These are phyloP conservation scores for Donacobius atricapilla DNA, from an alignment of 2,113 vertebrate genomes.

Conservation along the genomic window DNA sequence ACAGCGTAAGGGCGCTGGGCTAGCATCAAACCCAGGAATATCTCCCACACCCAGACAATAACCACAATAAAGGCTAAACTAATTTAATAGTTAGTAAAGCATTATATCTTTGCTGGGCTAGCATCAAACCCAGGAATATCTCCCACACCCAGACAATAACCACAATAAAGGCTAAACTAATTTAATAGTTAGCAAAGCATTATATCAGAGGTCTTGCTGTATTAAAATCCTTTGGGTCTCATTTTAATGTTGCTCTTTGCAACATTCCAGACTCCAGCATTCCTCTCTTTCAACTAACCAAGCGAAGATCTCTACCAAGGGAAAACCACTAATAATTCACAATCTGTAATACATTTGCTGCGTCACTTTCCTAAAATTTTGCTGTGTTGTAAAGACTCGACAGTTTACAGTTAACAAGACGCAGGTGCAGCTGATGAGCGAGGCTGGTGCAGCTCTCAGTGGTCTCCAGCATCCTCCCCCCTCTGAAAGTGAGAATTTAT, in stretches of 20 bases:
- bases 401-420: slow-evolving; percentile 23
- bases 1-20: background rate
- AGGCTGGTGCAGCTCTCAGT: background rate
- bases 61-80: background rate
- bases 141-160: background rate
- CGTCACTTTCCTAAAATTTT: background rate
- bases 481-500: background rate
- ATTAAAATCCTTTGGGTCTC: background rate
- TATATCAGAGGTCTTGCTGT: background rate
- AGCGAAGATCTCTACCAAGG: background rate
- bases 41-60: background rate
- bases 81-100: background rate
- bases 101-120: background rate
- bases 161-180: background rate
- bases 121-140: background rate
- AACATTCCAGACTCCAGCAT: background rate
- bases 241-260: background rate
- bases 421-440: slow-evolving; percentile 9
- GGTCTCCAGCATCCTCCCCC: background rate
- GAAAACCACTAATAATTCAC: background rate
- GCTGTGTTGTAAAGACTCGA: background rate
- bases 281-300: background rate
- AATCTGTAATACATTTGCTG: slow-evolving; percentile 11
- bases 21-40: background rate
- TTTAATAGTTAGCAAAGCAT: background rate